Base-by-base conservation (phyloP, 92 coral and sea anemone species). In the Anthopleura xanthogrammica region DNA sequence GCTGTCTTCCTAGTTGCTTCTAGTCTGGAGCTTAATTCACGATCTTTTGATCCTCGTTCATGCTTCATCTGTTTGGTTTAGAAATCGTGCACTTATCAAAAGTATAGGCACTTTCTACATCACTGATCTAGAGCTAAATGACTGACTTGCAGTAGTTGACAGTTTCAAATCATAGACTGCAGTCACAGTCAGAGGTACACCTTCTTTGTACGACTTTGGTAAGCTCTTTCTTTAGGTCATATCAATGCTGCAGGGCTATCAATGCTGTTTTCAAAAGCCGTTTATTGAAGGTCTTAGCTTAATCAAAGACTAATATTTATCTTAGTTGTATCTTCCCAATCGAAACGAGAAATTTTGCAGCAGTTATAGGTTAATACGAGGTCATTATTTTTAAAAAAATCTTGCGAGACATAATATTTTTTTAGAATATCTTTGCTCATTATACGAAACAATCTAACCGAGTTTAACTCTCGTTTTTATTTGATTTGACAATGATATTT, bases 41-140 rank as follows among this genome's bases (percentile, higher is more conserved):
- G 14, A 29, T 23, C 74, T 6, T 5, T 12, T 36, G 16, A 36
- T n/a, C 13, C 42, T 68, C 41, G 41, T 68, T 68, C 43, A 68
- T 68, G 74, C 41, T 23, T 68, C 41, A 68, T 68, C 16, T 68
- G 42, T 12, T 68, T 68, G 74, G 74, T 29, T 68, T 68, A 68
- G 42, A 36, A 12, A 29, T 12, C 74, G 42, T 68, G 41, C 74
- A 68, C 74, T 68, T 36, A 68, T 23, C 41, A 68, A 10, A 68
- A 68, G 74, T 68, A 68, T 68, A 68, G 74, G 74, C 19, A 24
- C 74, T 68, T 68, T 68, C 74, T 68, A 68, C 74, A 68, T 68
- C 74, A 68, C 16, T 68, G 74, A 68, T 12, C 42, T 5, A 68
- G 74, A 12, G 17, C 70, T 46, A 46, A 46, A 29, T 60, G 54